Evolutionary conservation across 1,140 invertebrate genomes (phyloP), one percentile per base, ranked within the genome.

Genomic region (Drosophila tropicalis): DNA sequence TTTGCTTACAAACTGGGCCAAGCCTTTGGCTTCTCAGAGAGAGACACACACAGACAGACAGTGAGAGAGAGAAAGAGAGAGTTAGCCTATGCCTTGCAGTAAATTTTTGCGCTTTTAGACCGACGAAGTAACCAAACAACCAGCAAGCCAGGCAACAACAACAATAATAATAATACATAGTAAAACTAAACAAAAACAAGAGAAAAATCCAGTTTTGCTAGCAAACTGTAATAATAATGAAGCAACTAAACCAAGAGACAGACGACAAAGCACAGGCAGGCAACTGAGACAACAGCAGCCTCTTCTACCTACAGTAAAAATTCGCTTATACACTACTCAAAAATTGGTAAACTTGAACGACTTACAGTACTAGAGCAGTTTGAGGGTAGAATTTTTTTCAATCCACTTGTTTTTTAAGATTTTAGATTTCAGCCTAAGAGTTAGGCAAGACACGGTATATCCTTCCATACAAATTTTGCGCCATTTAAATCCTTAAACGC

Each of bases 181-280:
- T 51, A 51, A 51, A 51, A 51, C 44, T 51, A 51, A 32, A 75
- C 54, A 68, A 74, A 61, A 62, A 40, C 34, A 12, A 62, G 58
- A 66, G 70, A 75, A 76, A 85, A 85, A 87, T 85, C 82, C 82
- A 86, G 83, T 85, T 87, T 72, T 62, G 69, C 67, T 71, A 60
- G 15, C 41, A 76, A 76, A 76, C 73, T 76, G 73, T 76, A 76
- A 76, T 70, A 76, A 76, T 76, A 61, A 71, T 70, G 54, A 55
- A 62, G 67, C 71, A 41, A 76, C 63, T 56, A 74, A 22, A 41
- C 58, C 19, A 65, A 61, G 36, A 65, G 60, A 63, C 17, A 67
- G 64, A 47, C 34, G 74, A 65, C 41, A 78, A 76, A 71, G 44
- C 44, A 47, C 36, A 39, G 36, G 44, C 44, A 51, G 44, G 17